phyloP scores from a whole-genome alignment of 2,113 vertebrate species.

The Corvus cornix region DNA sequence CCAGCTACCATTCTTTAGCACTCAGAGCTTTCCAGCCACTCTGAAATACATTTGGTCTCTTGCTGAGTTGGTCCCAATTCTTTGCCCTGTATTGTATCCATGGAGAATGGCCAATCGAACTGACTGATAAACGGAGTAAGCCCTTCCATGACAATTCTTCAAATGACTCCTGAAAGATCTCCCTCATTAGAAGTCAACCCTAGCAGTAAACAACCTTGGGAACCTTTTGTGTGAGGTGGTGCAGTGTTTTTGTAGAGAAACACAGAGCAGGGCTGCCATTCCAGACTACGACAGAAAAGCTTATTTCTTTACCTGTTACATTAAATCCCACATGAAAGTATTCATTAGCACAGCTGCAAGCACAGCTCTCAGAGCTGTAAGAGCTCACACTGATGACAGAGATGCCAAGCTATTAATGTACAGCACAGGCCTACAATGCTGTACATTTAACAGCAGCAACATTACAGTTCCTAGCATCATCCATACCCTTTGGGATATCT shows the following conservation, averaged over 20 bases:
- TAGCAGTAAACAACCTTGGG: not conserved
- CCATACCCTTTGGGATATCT: not conserved
- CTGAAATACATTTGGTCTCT: not conserved
- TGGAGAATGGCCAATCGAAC: not conserved
- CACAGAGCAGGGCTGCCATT: not conserved
- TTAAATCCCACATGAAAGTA: not conserved
- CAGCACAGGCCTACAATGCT: not conserved
- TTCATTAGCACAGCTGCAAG: not conserved
- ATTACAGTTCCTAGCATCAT: not conserved
- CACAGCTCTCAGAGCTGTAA: not conserved
- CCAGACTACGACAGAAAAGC: not conserved
- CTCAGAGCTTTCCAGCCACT: not conserved
- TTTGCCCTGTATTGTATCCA: not conserved
- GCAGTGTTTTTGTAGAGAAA: not conserved
- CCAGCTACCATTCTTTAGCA: not conserved
- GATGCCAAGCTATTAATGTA: not conserved
- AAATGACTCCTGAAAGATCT: not conserved
- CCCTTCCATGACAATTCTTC: not conserved
- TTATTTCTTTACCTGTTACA: not conserved
- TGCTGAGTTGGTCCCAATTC: not conserved
- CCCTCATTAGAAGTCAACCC: not conserved
- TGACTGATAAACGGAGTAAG: not conserved
- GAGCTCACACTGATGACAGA: not conserved
- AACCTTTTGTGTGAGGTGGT: not conserved
- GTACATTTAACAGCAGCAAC: not conserved